Evolutionary conservation across 2,113 vertebrate genomes (phyloP), one percentile per base, ranked within the genome.

Genomic region (Colinus virginianus): DNA sequence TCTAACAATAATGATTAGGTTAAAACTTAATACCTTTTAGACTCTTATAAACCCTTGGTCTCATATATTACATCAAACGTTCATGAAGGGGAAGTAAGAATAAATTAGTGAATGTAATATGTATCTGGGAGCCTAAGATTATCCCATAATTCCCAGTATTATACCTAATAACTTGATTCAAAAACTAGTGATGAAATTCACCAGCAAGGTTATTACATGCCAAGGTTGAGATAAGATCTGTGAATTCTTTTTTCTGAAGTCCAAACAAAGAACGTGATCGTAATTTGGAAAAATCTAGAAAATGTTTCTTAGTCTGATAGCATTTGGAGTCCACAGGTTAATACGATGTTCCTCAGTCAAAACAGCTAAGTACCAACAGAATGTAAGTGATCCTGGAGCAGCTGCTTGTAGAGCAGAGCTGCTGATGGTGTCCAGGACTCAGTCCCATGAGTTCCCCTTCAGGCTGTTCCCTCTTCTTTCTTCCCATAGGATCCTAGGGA

Each of bases 71-170:
- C 61, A 75, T 67, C 49, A 94, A 66, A 32, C 63, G 80, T 77
- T 95, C 46, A 32, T 78, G 84, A 95, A 85, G 94, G 74, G 40
- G 78, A 90, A 96, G 84, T 77, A 67, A 78, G 86, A 89, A 93
- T 94, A 93, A 93, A 93, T 94, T 95, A 90, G 68, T 64, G 72
- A 46, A 77, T 51, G 55, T 85, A 93, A 76, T 86, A 84, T 59
- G 12, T 72, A 84, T 64, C 48, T 11, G 6, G 71, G 91, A 88
- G 75, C 64, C 56, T n/a, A 61, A 85, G 1, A 51, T 91, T 93
- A 96, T 95, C 90, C 87, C 67, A 1, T 95, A 94, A 88, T 95
- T 96, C 87, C 53, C 34, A 63, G 25, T 38, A 56, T 96, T 94
- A 96, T 88, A 58, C 49, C 28, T 91, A 96, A 91, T 95, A 94